Percentiles rank a stretch among this genome's conserved stretches.
phyloP scores from a whole-genome alignment of 2,888 invertebrate species.

The Ceriagrion tenellum region DNA sequence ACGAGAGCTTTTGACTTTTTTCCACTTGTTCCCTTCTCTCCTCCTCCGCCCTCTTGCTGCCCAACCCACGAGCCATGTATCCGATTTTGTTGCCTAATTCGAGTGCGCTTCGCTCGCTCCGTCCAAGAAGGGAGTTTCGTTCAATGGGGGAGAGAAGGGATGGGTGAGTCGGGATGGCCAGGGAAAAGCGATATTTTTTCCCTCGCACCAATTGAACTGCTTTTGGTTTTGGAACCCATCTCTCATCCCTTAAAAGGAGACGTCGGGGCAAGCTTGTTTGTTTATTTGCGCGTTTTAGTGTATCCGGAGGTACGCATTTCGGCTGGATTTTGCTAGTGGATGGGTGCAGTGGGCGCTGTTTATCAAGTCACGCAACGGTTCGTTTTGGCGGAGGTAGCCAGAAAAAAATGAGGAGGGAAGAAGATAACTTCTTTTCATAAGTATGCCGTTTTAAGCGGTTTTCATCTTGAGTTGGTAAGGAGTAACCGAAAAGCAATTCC shows the following conservation, averaged over 20 bases:
- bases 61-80: not conserved
- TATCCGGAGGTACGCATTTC: not conserved
- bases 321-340: not conserved
- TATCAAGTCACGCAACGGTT: not conserved
- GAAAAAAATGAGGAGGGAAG: not conserved
- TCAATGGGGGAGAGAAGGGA: not conserved
- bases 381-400: not conserved
- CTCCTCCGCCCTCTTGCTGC: not conserved
- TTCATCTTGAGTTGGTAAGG: not conserved
- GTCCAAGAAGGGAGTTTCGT: not conserved
- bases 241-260: constrained; percentile 39
- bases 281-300: constrained; percentile 22
- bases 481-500: not conserved
- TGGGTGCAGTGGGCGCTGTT: constrained; percentile 27
- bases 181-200: constrained; percentile 10
- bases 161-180: not conserved
- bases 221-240: constrained; percentile 8
- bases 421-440: not conserved
- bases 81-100: constrained; percentile 36
- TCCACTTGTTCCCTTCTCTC: not conserved
- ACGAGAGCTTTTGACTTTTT: not conserved
- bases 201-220: constrained; percentile 31
- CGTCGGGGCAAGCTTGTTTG: constrained; percentile 5
- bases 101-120: constrained; percentile 17
- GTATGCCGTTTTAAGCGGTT: not conserved